phyloP scores from a whole-genome alignment of 2,113 vertebrate species.

The Thinocorus orbignyianus region DNA sequence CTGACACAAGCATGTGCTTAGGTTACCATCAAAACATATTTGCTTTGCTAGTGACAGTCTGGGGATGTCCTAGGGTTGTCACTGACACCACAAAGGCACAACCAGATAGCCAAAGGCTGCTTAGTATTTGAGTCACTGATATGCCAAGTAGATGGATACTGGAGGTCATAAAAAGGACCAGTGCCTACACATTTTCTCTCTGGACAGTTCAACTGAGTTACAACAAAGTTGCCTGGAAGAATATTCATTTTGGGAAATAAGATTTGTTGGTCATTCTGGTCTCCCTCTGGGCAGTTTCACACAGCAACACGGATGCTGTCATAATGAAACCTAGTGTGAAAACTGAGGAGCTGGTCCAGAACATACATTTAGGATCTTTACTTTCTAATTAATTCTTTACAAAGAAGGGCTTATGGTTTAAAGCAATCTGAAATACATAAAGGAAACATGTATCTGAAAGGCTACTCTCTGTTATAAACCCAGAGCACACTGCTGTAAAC shows the following conservation, averaged over 20 bases:
- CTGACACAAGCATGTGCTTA: not conserved
- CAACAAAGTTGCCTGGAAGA: not conserved
- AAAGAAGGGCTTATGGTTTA: not conserved
- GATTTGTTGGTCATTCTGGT: not conserved
- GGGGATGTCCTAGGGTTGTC: not conserved
- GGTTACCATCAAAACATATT: not conserved
- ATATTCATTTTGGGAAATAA: not conserved
- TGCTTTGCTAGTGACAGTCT: not conserved
- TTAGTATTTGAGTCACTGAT: not conserved
- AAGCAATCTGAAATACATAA: constrained; percentile 20
- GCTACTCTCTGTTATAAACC: not conserved
- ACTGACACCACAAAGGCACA: not conserved
- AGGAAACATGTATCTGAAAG: not conserved
- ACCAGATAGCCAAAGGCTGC: not conserved
- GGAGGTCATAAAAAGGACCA: not conserved
- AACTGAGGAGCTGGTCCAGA: not conserved
- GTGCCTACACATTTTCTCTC: not conserved
- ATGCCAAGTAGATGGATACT: not conserved
- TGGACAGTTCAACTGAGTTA: not conserved
- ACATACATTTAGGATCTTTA: not conserved
- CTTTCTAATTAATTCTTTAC: not conserved
- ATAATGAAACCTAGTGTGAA: not conserved
- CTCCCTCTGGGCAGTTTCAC: not conserved
- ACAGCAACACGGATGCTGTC: not conserved
- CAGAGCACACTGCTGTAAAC: not conserved